Base-by-base conservation (phyloP, 2,888 invertebrate genomes). In the Lymantria dispar region DNA sequence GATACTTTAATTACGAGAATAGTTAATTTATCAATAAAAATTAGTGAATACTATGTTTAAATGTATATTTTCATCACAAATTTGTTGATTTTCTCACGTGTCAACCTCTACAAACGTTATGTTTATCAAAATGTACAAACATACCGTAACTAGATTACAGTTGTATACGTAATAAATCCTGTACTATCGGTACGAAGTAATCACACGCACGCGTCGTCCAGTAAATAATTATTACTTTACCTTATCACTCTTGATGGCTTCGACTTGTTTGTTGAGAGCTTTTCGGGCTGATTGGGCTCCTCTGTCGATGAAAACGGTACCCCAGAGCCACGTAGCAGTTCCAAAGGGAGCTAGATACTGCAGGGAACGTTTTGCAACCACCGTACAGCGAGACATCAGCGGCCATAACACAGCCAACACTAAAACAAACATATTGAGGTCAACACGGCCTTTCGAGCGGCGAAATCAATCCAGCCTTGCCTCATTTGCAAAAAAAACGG, bases 221-320 rank as follows among this genome's bases (percentile, higher is more conserved):
- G 5, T 22, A 22, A 22, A 22, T 22, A 22, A 22, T 22, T 22
- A 33, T 33, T 8, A 33, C 8, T 40, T 51, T 75, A 94, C 94
- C 87, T 95, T 94, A 57, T 93, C 88, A 22, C 93, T 87, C 60
- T 92, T 92, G 40, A 96, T 95, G 29, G 94, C 94, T 45, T 91
- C 86, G 2, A 94, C 94, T 58, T 96, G 95, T 55, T 94, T 93
- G 76, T 95, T 95, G 67, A 98, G 92, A 0, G 95, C 94, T 49
- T 93, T 92, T 36, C 95, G 93, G 0, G 97, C 96, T 56, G 95
- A 94, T 36, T 93, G 92, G 31, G 96, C 95, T 0, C 94, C 92
- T 56, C 98, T 91, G 83, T 98, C 95, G 45, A 98, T 96, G 80
- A 97, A 98, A 48, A 98, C 94, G 0, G 97, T 96, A 37, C 98